A percentile compares a stretch with the other conserved stretches of the same genome.
phyloP scores from a whole-genome alignment of 2,888 invertebrate species.

The Anodontia alba region DNA sequence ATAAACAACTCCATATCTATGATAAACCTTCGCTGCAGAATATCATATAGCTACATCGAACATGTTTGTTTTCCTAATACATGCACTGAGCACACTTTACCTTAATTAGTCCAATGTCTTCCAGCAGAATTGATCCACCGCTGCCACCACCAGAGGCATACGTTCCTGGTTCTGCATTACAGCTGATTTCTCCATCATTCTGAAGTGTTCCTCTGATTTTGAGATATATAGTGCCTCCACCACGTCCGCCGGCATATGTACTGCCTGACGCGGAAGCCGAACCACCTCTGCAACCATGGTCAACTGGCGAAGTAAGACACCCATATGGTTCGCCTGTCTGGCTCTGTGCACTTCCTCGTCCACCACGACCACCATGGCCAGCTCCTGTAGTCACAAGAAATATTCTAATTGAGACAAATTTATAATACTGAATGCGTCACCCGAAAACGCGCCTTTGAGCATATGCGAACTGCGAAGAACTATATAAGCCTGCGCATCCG shows the following conservation, averaged over 20 bases:
- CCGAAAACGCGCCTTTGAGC: no score
- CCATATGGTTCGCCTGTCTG: slow-evolving; percentile 70
- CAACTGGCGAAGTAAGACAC: slow-evolving; percentile 66
- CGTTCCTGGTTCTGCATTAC: slow-evolving; percentile 67
- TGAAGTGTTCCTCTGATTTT: slow-evolving; percentile 64
- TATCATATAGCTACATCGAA: no score
- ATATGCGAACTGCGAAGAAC: no score
- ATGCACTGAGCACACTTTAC: no score
- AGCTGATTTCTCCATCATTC: slow-evolving; percentile 71
- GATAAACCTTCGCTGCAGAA: no score
- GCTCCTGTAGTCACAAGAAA: slow-evolving; percentile 62
- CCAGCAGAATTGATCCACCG: slow-evolving; percentile 70
- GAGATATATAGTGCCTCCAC: slow-evolving; percentile 71
- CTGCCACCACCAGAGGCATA: slow-evolving; percentile 71
- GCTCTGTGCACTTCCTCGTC: slow-evolving; percentile 52
- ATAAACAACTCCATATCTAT: no score
- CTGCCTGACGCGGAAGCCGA: slow-evolving; percentile 26
- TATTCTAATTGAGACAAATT: not conserved
- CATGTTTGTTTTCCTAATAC: no score
- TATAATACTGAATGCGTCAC: no score
- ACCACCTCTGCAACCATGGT: slow-evolving; percentile 72
- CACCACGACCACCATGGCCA: slow-evolving; percentile 77
- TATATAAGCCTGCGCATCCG: no score
- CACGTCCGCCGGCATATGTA: slow-evolving; percentile 60
- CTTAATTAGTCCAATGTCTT: slow-evolving; percentile 60